Base-by-base conservation (phyloP, 2,113 vertebrate species). In the Nanger granti region DNA sequence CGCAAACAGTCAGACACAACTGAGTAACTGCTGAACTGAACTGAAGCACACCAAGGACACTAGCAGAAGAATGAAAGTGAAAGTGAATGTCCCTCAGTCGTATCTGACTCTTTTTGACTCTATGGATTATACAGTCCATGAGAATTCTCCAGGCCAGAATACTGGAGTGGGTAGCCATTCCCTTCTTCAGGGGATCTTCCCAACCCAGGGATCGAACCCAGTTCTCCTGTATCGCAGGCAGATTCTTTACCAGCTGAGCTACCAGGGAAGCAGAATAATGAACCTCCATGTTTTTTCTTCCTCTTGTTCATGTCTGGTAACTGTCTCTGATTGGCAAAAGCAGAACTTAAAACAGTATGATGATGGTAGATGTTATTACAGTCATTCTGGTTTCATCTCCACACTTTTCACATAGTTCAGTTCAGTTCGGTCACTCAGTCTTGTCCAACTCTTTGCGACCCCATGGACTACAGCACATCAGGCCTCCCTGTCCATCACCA, bases 1-100 rank as follows among this genome's bases (percentile, higher is more conserved):
- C 0, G 0, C 66, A 73, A 22, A 73, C n/a, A 73, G 66, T 73
- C 0, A 0, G 66, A 24, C n/a, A 37, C 5, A 37, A 37, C 34
- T 73, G 20, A 73, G n/a, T 5, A 12, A 37, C n/a, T 66, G 64
- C 24, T 31, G 60, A 31, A 37, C 66, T 73, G n/a, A 37, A 37
- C 66, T 41, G 37, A 76, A 44, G 37, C 13, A 26, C 37, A 76
- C 22, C 73, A 76, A 76, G 37, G 37, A 76, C 37, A 7, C 37
- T 26, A 44, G 22, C 11, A 76, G 73, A 44, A 88, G 5, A 37
- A 73, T 20, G 69, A 8, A 69, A 37, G 66, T 37, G 66, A 37
- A 37, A 73, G 9, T 73, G n/a, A 73, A 73, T 0, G 5, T 24
- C 0, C 3, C n/a, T 73, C 66, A 24, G n/a, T 73, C 2, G 0